Evolutionary conservation across 2,113 vertebrate species (phyloP).

Genomic region (Ameiurus melas): DNA sequence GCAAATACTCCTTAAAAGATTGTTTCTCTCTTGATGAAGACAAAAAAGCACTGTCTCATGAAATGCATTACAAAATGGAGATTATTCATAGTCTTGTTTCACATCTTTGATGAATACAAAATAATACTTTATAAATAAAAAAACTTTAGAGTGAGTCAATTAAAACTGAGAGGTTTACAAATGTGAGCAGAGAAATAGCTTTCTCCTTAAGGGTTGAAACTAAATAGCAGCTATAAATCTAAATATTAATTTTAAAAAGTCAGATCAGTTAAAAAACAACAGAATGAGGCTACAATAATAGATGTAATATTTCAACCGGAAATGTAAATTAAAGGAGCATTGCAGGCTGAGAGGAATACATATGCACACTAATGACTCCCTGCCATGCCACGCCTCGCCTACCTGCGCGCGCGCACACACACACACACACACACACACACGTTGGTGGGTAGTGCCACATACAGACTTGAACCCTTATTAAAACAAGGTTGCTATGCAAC

Average conservation of each 20-base stretch:
- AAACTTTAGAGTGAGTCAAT: conserved; percentile 69
- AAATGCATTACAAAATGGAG: neutral
- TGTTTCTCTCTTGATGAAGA: neutral
- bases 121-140: conserved; percentile 4
- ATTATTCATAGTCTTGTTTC: conserved; percentile 16
- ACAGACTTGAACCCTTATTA: conserved; percentile 27
- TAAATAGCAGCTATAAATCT: conserved; percentile 63
- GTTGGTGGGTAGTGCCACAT: neutral
- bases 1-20: neutral
- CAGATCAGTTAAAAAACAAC: conserved; percentile 54
- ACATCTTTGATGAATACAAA: neutral
- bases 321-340: neutral
- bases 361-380: neutral
- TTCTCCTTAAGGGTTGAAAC: conserved; percentile 57
- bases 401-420: neutral
- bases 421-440: neutral
- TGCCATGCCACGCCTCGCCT: neutral
- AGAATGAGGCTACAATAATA: conserved; percentile 59
- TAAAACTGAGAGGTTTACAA: conserved; percentile 61
- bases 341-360: neutral
- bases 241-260: conserved; percentile 62
- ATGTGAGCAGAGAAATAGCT: conserved; percentile 59
- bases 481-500: conserved; percentile 73
- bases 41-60: neutral
- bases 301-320: conserved; percentile 41